Conservation (phyloP, 1,140 invertebrate species). For the Aphelinus atriplicis region DNA sequence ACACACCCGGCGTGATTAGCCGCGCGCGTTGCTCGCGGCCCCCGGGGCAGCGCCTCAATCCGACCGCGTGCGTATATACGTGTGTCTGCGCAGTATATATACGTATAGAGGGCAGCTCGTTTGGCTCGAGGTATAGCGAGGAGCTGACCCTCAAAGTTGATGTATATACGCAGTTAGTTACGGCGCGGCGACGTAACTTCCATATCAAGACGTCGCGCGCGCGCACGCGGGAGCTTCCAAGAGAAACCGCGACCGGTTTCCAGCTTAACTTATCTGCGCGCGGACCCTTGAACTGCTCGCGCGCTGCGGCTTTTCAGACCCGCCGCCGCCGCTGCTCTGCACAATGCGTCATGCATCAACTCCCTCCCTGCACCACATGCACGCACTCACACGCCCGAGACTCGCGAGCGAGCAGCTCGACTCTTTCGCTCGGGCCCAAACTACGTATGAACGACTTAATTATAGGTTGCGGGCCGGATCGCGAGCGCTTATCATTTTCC, state of each 20-base stretch:
- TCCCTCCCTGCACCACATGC: background rate
- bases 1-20: too few species aligned
- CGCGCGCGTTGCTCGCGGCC: too few species aligned
- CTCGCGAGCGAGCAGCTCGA: too few species aligned
- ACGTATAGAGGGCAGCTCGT: too few species aligned
- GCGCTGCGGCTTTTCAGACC: background rate
- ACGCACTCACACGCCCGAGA: too few species aligned
- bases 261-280: conserved; percentile 11
- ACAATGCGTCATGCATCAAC: conserved; percentile 11
- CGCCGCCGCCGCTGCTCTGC: background rate
- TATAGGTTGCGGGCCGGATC: background rate
- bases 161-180: conserved; percentile 10
- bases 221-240: conserved; percentile 1
- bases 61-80: too few species aligned
- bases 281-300: background rate
- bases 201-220: conserved; percentile 18
- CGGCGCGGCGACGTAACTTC: conserved; percentile 1
- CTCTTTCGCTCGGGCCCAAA: too few species aligned
- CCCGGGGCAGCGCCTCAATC: too few species aligned
- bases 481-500: conserved; percentile 12
- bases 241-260: conserved; percentile 17
- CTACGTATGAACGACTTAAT: conserved; percentile 7
- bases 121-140: too few species aligned
- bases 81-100: too few species aligned
- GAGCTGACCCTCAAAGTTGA: background rate